Evolutionary conservation across 2,113 vertebrate species (phyloP).

Genomic region (Arothron firmamentum): DNA sequence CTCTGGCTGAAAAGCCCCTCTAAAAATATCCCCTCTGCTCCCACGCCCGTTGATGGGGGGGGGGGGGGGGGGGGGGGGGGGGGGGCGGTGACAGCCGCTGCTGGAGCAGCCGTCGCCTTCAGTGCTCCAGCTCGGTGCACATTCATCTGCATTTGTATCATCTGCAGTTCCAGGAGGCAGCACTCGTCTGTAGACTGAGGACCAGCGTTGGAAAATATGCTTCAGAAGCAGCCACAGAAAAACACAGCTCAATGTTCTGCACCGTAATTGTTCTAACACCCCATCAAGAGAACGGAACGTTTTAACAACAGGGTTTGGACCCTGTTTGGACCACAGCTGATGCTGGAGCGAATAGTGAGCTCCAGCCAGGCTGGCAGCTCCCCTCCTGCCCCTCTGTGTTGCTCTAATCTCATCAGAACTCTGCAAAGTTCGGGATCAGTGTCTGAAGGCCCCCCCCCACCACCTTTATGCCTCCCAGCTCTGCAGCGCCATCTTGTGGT

Average conservation of each 20-base stretch:
- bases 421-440: constrained; percentile 33
- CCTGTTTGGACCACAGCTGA: constrained; percentile 10
- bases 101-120: no score
- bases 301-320: not conserved
- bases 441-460: constrained; percentile 1
- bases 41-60: no score
- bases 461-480: not conserved
- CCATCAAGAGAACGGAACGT: not conserved
- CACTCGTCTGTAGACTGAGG: no score
- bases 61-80: no score
- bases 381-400: constrained; percentile 24
- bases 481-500: constrained; percentile 51
- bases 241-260: not conserved
- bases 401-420: constrained; percentile 49
- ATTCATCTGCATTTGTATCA: no score
- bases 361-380: no score
- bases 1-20: no score
- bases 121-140: no score
- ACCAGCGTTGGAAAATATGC: no score
- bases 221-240: not conserved
- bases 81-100: no score
- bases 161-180: no score
- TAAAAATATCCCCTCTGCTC: no score
- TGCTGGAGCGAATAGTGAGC: not conserved
- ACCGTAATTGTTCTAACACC: constrained; percentile 2